Percentiles rank a stretch among this genome's conserved stretches.
These are phyloP conservation scores for Chiroxiphia lanceolata DNA, from an alignment of 2,797 vertebrate species.

Conservation along the genomic window DNA sequence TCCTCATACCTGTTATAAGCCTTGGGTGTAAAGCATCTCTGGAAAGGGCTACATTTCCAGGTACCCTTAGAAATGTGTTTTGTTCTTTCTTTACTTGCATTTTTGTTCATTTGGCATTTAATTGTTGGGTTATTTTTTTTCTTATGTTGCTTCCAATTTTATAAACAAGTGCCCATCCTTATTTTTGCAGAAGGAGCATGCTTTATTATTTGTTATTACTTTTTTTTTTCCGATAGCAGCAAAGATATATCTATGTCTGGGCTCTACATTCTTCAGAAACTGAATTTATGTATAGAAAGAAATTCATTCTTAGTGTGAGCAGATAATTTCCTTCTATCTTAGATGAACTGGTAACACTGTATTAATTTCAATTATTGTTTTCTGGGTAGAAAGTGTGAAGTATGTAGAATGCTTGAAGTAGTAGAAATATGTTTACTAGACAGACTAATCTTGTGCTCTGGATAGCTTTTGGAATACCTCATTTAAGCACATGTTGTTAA, in stretches of 20 bases:
- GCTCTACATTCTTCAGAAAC: not conserved
- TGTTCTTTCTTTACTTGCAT: not conserved
- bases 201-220: not conserved
- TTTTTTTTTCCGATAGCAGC: not conserved
- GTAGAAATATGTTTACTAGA: not conserved
- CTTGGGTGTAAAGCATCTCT: not conserved
- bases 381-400: not conserved
- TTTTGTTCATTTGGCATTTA: not conserved
- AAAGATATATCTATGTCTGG: not conserved
- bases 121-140: not conserved
- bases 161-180: not conserved
- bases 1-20: not conserved
- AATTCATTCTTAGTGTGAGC: not conserved
- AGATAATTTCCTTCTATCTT: not conserved
- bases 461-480: not conserved
- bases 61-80: not conserved
- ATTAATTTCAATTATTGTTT: not conserved
- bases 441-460: not conserved
- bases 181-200: not conserved
- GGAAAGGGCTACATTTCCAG: not conserved
- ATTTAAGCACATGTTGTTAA: not conserved
- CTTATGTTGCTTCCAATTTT: not conserved
- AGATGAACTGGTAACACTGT: not conserved
- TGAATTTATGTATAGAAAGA: not conserved
- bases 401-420: too few species aligned